Percentiles rank a stretch among this genome's conserved stretches.
Conservation (phyloP, 2,888 invertebrate species). For the Quadroppia sp. region DNA sequence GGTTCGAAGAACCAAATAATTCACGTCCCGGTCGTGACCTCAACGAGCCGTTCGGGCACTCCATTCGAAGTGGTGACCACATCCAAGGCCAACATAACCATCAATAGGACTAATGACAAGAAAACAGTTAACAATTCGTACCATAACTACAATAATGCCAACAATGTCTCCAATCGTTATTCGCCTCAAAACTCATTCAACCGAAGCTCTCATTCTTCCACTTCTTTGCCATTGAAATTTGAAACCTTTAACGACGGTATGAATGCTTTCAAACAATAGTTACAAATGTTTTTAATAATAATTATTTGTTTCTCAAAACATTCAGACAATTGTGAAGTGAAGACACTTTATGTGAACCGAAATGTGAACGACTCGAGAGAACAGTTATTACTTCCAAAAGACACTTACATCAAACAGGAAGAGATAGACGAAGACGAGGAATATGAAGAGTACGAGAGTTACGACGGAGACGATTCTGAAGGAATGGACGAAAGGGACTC, state of each 20-base stretch:
- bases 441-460: slow-evolving; percentile 11
- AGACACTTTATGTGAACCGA: neutral
- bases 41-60: slow-evolving; percentile 7
- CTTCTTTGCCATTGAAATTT: neutral
- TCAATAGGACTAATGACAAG: neutral
- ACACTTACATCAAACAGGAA: neutral
- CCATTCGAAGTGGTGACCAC: slow-evolving; percentile 12
- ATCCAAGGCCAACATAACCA: neutral
- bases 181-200: neutral
- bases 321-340: slow-evolving; percentile 8
- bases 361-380: neutral
- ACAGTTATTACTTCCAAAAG: slow-evolving; percentile 21
- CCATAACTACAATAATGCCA: neutral
- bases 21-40: slow-evolving; percentile 19
- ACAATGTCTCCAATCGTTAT: neutral
- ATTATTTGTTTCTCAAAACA: no score
- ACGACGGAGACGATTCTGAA: neutral
- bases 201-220: neutral
- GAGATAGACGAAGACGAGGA: slow-evolving; percentile 12
- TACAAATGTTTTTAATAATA: neutral
- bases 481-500: neutral
- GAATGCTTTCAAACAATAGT: neutral
- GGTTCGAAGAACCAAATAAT: slow-evolving; percentile 28
- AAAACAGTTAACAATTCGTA: neutral
- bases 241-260: neutral